These are phyloP conservation scores for Parnassius smintheus DNA, from an alignment of 2,888 invertebrate genomes.

Conservation along the genomic window DNA sequence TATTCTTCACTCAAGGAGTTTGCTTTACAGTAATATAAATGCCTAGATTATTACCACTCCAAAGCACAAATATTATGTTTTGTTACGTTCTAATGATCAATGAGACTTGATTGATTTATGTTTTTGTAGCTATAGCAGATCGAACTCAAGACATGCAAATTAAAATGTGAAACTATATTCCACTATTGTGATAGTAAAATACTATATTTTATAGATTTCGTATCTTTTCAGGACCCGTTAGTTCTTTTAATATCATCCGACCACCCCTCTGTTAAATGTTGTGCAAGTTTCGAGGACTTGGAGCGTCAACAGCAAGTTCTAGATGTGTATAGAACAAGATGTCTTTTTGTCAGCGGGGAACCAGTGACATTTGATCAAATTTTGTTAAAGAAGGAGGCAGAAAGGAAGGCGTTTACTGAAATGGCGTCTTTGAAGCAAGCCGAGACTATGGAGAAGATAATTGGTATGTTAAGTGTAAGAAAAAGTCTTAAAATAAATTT, in stretches of 20 bases:
- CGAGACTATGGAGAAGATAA: conserved; percentile 73
- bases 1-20: too few species aligned
- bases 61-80: too few species aligned
- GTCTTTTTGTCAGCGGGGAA: conserved; percentile 75
- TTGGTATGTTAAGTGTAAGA: conserved; percentile 46
- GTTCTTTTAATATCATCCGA: conserved; percentile 74
- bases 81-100: too few species aligned
- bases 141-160: too few species aligned
- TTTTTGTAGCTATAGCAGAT: too few species aligned
- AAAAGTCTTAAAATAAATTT: too few species aligned
- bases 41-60: too few species aligned
- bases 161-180: too few species aligned
- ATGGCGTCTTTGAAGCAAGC: conserved; percentile 76
- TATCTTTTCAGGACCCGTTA: conserved; percentile 69
- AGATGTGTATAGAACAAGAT: conserved; percentile 74
- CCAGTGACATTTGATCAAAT: conserved; percentile 75
- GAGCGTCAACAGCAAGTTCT: conserved; percentile 72
- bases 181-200: neutral
- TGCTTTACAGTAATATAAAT: too few species aligned
- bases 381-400: conserved; percentile 67
- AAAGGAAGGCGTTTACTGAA: conserved; percentile 72
- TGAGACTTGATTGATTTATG: too few species aligned
- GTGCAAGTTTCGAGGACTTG: conserved; percentile 72
- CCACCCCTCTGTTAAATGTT: conserved; percentile 79
- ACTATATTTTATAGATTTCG: neutral